phyloP scores from a whole-genome alignment of 1,140 invertebrate species.

The Drosophila asahinai region DNA sequence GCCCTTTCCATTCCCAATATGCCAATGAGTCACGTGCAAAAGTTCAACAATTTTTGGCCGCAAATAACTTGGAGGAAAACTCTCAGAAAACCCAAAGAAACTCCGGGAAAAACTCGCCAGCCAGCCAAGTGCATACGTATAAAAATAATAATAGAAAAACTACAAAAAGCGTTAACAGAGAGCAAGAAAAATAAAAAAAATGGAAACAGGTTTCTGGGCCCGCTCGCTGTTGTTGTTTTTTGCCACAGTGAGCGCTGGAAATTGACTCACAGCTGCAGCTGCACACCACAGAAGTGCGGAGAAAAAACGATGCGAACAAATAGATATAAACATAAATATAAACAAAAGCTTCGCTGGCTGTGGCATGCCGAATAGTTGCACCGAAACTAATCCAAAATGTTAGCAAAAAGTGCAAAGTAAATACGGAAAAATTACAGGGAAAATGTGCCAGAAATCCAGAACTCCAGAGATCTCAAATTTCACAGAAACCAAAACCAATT shows the following conservation, averaged over 20 bases:
- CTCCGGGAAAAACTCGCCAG: slow-evolving; percentile 16
- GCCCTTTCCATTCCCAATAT: background rate
- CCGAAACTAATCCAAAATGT: slow-evolving; percentile 12
- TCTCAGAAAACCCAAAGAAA: slow-evolving; percentile 11
- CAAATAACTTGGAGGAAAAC: slow-evolving; percentile 33
- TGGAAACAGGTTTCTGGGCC: slow-evolving; percentile 62
- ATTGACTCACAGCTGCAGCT: slow-evolving; percentile 35
- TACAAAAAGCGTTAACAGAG: slow-evolving; percentile 29
- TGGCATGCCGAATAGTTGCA: slow-evolving; percentile 1
- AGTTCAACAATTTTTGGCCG: slow-evolving; percentile 21
- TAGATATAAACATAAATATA: slow-evolving; percentile 23
- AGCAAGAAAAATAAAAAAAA: slow-evolving; percentile 42
- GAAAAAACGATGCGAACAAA: slow-evolving; percentile 14
- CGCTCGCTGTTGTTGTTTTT: slow-evolving; percentile 46
- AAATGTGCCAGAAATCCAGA: background rate
- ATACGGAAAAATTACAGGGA: background rate
- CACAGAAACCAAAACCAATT: slow-evolving; percentile 11
- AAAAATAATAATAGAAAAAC: slow-evolving; percentile 20
- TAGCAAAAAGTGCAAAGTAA: slow-evolving; percentile 2
- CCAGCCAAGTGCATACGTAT: slow-evolving; percentile 45
- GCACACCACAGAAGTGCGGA: background rate
- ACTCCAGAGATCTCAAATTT: slow-evolving; percentile 4
- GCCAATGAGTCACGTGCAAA: slow-evolving; percentile 49
- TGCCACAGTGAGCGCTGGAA: slow-evolving; percentile 44
- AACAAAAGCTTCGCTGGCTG: slow-evolving; percentile 7